Evolutionary conservation across 1,140 invertebrate species (phyloP).

Genomic region (Eciton burchellii): DNA sequence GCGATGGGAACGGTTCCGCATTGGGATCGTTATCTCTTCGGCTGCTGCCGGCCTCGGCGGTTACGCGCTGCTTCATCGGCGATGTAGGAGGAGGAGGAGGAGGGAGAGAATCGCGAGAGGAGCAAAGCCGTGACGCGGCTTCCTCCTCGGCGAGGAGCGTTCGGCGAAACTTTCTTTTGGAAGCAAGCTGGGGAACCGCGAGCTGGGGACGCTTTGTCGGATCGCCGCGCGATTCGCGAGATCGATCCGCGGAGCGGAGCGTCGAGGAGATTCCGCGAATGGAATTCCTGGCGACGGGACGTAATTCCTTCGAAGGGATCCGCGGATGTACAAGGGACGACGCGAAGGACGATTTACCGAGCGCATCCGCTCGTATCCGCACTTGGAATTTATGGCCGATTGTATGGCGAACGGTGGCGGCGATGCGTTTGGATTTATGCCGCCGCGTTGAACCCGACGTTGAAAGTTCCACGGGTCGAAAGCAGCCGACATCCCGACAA

Average conservation of each 20-base stretch:
- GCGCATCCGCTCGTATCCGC: conserved; percentile 11
- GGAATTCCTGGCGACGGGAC: background rate
- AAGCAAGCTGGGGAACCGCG: conserved; percentile 24
- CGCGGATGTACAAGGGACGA: conserved; percentile 40
- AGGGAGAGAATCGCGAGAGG: conserved; percentile 18
- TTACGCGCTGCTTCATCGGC: conserved; percentile 43
- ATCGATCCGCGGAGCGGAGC: background rate
- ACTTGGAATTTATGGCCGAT: conserved; percentile 42
- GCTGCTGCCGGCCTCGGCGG: background rate
- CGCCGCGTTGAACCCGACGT: background rate
- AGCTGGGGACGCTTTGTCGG: conserved; percentile 12
- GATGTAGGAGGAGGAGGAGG: conserved; percentile 37
- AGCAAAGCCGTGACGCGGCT: background rate
- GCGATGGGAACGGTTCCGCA: conserved; percentile 29
- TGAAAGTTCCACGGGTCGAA: conserved; percentile 10
- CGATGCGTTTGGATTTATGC: conserved; percentile 8
- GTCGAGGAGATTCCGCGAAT: background rate
- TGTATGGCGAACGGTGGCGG: conserved; percentile 5
- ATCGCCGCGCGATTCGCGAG: background rate
- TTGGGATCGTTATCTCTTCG: conserved; percentile 34
- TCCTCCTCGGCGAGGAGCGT: background rate
- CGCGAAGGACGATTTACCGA: conserved; percentile 36
- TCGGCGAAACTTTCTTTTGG: conserved; percentile 34
- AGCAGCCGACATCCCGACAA: background rate
- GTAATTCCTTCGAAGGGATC: conserved; percentile 23